phyloP scores from a whole-genome alignment of 1,140 invertebrate genomes.

The Ephestia elutella region DNA sequence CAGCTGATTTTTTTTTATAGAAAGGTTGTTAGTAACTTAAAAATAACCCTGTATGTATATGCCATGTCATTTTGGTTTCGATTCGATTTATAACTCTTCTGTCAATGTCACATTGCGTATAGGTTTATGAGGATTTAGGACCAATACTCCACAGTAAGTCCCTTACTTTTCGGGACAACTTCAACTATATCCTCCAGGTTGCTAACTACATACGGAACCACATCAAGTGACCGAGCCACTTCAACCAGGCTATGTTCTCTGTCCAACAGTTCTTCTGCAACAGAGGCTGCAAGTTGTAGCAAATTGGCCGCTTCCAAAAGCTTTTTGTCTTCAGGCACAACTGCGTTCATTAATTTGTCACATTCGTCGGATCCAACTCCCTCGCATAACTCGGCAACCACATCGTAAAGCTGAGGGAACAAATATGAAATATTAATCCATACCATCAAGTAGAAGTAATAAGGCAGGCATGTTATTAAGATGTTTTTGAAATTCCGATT shows the following conservation, averaged over 20 bases:
- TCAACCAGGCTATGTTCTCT: not conserved
- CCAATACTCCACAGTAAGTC: not conserved
- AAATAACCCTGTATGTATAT: too few relatives aligned
- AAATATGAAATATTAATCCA: too few relatives aligned
- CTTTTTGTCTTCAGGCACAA: not conserved
- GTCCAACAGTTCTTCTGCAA: not conserved
- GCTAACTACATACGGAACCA: not conserved
- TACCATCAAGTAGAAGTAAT: too few relatives aligned
- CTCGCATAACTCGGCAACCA: not conserved
- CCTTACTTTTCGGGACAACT: not conserved
- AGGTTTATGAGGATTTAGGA: too few relatives aligned
- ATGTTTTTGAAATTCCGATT: too few relatives aligned
- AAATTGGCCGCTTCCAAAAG: not conserved
- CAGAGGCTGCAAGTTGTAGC: not conserved
- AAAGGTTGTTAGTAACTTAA: too few relatives aligned
- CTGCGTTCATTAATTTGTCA: not conserved
- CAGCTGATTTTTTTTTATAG: too few relatives aligned
- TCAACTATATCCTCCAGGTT: not conserved
- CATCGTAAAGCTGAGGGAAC: not conserved
- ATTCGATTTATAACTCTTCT: too few relatives aligned
- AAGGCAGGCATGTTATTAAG: too few relatives aligned
- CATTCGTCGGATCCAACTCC: not conserved
- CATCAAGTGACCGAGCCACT: not conserved
- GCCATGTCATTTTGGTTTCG: too few relatives aligned
- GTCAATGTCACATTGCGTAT: too few relatives aligned